Base-by-base conservation (phyloP, 2,888 invertebrate species). In the Cylindroiulus punctatus region DNA sequence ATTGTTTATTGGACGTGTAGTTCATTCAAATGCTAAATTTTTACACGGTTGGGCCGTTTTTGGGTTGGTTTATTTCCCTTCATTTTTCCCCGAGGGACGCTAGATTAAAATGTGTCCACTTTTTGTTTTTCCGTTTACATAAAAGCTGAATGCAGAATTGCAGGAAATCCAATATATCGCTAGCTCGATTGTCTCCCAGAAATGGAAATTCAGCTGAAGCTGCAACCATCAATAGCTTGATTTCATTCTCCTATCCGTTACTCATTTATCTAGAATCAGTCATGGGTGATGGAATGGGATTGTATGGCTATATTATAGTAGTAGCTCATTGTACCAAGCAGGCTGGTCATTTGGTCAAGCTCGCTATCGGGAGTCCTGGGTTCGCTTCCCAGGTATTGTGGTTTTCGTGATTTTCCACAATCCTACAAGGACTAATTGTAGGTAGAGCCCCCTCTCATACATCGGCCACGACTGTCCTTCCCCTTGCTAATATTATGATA, bases 241-340 rank as follows among this genome's bases (percentile, higher is more conserved):
- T 65, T 65, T 57, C n/a, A 19, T 57, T 57, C 19, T 57, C 57
- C 57, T 57, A 57, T 57, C 57, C 22, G 57, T 57, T 57, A 57
- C n/a, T n/a, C 57, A 0, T 57, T 57, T 57, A 57, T 57, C 57
- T 7, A 8, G 22, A 22, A n/a, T 65, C 65, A 26, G 65, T 65
- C 65, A 65, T 65, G 65, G 65, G 26, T 65, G 65, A 26, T 65
- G 65, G 65, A 65, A 26, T 65, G 19, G 47, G 47, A 17, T 47
- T 47, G 47, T 47, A 7, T 47, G 47, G 4, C n/a, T n/a, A n/a
- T n/a, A n/a, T n/a, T n/a, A n/a, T n/a, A n/a, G n/a, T n/a, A n/a
- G n/a, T n/a, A n/a, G n/a, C n/a, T n/a, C n/a, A n/a, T n/a, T n/a
- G n/a, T n/a, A n/a, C n/a, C n/a, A n/a, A n/a, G n/a, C 47, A n/a